phyloP scores from a whole-genome alignment of 1,140 invertebrate species.

The Mylabris phalerata region DNA sequence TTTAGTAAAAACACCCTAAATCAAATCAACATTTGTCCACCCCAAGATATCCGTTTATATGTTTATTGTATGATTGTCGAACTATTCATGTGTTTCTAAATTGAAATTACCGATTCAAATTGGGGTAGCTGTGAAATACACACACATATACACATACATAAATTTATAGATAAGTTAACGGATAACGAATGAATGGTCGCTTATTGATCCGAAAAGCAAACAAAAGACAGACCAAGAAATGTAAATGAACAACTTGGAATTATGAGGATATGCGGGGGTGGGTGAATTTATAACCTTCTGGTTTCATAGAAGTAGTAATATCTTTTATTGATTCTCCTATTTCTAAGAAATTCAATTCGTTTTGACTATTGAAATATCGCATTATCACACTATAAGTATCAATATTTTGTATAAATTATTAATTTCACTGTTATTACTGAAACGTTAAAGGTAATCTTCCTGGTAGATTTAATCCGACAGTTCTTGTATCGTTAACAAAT shows the following conservation, averaged over 20 bases:
- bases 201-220: constrained; percentile 11
- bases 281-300: constrained; percentile 5
- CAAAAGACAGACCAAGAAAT: constrained; percentile 13
- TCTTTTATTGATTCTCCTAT: constrained; percentile 3
- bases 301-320: background rate
- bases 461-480: too few species aligned
- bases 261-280: background rate
- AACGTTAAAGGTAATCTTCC: too few species aligned
- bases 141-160: background rate
- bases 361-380: too few species aligned
- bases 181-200: constrained; percentile 8
- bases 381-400: too few species aligned
- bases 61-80: too few species aligned
- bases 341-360: too few species aligned
- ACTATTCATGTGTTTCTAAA: background rate
- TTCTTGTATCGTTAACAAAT: too few species aligned
- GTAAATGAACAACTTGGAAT: constrained; percentile 13
- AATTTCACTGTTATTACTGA: too few species aligned
- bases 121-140: constrained; percentile 8
- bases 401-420: too few species aligned
- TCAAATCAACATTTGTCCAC: too few species aligned
- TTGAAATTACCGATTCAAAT: constrained; percentile 3
- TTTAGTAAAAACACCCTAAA: too few species aligned
- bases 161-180: background rate
- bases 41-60: too few species aligned